Conservation (phyloP, 2,797 vertebrate genomes). For the Mormyrops attenuatus region DNA sequence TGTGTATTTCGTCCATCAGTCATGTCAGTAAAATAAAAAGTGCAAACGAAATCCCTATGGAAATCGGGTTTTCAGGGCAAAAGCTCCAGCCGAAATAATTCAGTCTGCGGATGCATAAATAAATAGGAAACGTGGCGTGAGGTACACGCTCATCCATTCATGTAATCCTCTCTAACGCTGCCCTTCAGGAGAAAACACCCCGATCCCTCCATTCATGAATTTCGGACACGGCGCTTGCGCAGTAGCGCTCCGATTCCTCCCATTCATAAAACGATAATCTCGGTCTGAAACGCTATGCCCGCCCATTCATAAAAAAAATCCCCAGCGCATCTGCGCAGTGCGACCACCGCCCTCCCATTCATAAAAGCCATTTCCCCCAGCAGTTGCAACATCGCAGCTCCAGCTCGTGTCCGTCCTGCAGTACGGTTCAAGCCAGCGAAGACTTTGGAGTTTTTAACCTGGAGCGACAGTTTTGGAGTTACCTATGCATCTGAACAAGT, state of each 20-base stretch:
- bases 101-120: slow-evolving; percentile 34
- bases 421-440: slow-evolving; percentile 60
- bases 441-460: slow-evolving; percentile 35
- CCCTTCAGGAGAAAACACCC: slow-evolving; percentile 54
- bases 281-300: slow-evolving; percentile 67
- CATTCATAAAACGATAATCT: slow-evolving; percentile 91
- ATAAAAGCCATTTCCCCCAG: slow-evolving; percentile 95
- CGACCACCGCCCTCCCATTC: slow-evolving; percentile 92
- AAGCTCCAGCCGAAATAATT: slow-evolving; percentile 19
- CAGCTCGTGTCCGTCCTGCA: slow-evolving; percentile 73
- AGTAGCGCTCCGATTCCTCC: slow-evolving; percentile 66
- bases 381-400: slow-evolving; percentile 79
- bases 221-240: slow-evolving; percentile 61
- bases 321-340: slow-evolving; percentile 70
- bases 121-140: slow-evolving; percentile 41
- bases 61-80: not conserved
- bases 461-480: slow-evolving; percentile 44
- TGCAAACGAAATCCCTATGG: not conserved
- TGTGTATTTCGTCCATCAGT: not conserved
- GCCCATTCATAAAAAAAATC: slow-evolving; percentile 89
- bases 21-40: not conserved
- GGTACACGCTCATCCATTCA: slow-evolving; percentile 45
- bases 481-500: slow-evolving; percentile 42
- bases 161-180: slow-evolving; percentile 64
- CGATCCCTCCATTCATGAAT: slow-evolving; percentile 70